These are phyloP conservation scores for Temnothorax ravouxi DNA, from an alignment of 2,888 invertebrate species.

Conservation along the genomic window DNA sequence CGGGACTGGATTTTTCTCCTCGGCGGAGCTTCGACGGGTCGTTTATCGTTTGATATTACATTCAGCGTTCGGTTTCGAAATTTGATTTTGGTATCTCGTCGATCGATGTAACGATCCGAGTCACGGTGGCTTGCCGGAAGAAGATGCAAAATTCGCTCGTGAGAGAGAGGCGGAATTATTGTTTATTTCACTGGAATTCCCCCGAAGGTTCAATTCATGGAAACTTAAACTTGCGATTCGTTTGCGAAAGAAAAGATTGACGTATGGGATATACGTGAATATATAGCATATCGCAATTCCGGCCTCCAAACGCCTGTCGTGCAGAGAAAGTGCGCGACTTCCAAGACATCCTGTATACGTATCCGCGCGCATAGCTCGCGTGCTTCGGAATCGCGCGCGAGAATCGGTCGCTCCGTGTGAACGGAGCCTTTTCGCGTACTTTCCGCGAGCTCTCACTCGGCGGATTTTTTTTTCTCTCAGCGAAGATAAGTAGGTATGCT, in stretches of 20 bases:
- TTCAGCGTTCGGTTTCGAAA: not conserved
- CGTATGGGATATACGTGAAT: not conserved
- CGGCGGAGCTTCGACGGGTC: not conserved
- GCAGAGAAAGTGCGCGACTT: slow-evolving; percentile 42
- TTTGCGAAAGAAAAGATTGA: not conserved
- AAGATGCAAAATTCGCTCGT: no score
- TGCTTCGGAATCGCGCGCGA: slow-evolving; percentile 28
- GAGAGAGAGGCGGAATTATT: not conserved
- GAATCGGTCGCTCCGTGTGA: slow-evolving; percentile 19
- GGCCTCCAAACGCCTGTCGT: not conserved
- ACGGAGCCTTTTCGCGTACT: not conserved
- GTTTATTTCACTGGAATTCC: not conserved
- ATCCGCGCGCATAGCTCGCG: slow-evolving; percentile 17
- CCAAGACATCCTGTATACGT: slow-evolving; percentile 23
- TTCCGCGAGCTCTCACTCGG: slow-evolving; percentile 23
- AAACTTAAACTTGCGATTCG: not conserved
- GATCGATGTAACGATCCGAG: not conserved
- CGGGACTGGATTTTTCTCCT: not conserved
- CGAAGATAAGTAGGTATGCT: not conserved
- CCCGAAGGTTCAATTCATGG: not conserved
- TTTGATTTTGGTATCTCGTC: not conserved
- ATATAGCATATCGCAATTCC: not conserved
- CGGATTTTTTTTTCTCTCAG: not conserved
- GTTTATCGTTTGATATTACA: no score
- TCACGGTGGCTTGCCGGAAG: not conserved